These are phyloP conservation scores for Bursaphelenchus okinawaensis DNA, from an alignment of 2,888 invertebrate genomes.

Conservation along the genomic window DNA sequence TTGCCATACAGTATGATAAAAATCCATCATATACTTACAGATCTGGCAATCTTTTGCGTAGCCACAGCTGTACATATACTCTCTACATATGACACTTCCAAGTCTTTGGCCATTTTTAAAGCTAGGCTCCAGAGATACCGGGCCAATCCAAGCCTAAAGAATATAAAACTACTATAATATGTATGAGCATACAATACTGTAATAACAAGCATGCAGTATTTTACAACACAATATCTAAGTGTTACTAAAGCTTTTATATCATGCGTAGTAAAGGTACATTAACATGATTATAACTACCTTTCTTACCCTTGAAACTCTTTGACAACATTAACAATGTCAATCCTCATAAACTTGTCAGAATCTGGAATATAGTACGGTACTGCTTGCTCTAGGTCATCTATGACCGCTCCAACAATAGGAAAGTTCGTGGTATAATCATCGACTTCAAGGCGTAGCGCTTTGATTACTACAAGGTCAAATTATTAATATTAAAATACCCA, in stretches of 20 bases:
- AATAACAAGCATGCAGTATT: too few species aligned
- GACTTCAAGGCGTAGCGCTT: background rate
- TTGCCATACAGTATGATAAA: too few species aligned
- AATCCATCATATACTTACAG: background rate
- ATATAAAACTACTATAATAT: background rate
- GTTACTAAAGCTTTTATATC: too few species aligned
- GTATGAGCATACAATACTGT: too few species aligned
- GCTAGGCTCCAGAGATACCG: background rate
- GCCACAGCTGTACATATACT: background rate
- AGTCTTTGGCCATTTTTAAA: background rate
- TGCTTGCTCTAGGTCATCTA: background rate
- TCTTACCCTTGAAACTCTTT: background rate
- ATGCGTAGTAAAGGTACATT: too few species aligned
- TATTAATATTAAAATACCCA: background rate
- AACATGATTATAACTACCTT: too few species aligned
- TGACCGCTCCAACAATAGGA: background rate
- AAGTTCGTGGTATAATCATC: background rate
- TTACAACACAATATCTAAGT: too few species aligned
- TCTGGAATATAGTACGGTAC: background rate
- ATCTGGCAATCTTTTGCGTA: background rate
- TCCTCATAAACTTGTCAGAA: background rate
- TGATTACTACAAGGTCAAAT: too few species aligned
- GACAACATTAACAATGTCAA: background rate
- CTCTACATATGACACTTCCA: background rate
- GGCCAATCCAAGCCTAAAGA: background rate